These are phyloP conservation scores for Echeneis naucrates DNA, from an alignment of 2,797 vertebrate species.

Conservation along the genomic window DNA sequence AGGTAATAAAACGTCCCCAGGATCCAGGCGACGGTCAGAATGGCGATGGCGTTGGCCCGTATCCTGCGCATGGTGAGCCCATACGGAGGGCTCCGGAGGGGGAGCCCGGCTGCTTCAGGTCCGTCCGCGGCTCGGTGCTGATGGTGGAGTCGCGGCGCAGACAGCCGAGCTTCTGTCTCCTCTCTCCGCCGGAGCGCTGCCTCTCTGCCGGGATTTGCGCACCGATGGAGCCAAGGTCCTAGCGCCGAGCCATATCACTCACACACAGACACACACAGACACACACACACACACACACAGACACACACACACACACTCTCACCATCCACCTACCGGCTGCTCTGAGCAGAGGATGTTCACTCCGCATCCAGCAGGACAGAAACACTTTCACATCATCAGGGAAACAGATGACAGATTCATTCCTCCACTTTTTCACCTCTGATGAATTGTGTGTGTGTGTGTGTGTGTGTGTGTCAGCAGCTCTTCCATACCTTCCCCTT, in stretches of 20 bases:
- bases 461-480: no score
- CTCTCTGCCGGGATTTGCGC: slow-evolving; percentile 70
- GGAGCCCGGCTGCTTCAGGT: slow-evolving; percentile 65
- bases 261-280: neutral
- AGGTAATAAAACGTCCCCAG: slow-evolving; percentile 99
- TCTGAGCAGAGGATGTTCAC: slow-evolving; percentile 12
- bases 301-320: neutral
- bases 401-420: no score
- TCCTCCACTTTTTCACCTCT: neutral
- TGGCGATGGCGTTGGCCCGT: slow-evolving; percentile 97
- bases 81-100: slow-evolving; percentile 79
- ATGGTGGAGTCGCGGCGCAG: slow-evolving; percentile 72
- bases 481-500: slow-evolving; percentile 32
- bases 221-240: slow-evolving; percentile 79
- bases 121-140: slow-evolving; percentile 61
- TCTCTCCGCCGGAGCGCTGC: no score
- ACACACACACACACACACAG: neutral
- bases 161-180: slow-evolving; percentile 42
- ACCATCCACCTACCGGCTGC: slow-evolving; percentile 1
- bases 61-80: slow-evolving; percentile 96
- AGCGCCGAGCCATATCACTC: slow-evolving; percentile 72
- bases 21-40: slow-evolving; percentile 98
- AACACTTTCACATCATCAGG: no score
- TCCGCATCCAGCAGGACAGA: slow-evolving; percentile 18
- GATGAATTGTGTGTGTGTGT: no score